Evolutionary conservation across 2,113 vertebrate species (phyloP).

Genomic region (Apodemus sylvaticus): DNA sequence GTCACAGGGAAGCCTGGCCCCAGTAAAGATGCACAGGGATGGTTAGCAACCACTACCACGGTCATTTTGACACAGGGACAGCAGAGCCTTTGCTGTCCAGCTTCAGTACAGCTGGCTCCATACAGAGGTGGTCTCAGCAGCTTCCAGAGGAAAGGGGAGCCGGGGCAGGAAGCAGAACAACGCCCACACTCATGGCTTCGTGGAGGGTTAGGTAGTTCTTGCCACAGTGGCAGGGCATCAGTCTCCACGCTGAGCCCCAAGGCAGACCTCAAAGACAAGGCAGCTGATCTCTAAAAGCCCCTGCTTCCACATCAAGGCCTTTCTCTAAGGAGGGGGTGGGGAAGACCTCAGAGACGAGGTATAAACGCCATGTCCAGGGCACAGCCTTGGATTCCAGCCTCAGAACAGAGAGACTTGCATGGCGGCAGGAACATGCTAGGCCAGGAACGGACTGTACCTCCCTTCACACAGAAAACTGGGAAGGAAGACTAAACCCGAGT

Average conservation of each 20-base stretch:
- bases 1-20: neutral
- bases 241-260: neutral
- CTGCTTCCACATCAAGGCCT: fast-evolving
- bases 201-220: too few species aligned
- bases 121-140: neutral
- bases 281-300: neutral
- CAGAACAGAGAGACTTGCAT: neutral
- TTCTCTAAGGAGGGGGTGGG: fast-evolving
- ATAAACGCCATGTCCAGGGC: neutral
- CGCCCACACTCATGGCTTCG: neutral
- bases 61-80: neutral
- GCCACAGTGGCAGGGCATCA: neutral
- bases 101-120: neutral
- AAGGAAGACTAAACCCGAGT: neutral
- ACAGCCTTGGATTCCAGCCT: neutral
- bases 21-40: too few species aligned
- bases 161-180: neutral
- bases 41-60: neutral
- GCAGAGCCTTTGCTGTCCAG: neutral
- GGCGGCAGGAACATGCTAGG: neutral
- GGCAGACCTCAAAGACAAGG: neutral
- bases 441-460: neutral
- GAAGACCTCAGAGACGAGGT: neutral
- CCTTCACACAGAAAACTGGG: neutral
- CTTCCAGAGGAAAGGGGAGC: neutral